These are phyloP conservation scores for Poeciliopsis turneri DNA, from an alignment of 2,797 vertebrate genomes.

Conservation along the genomic window DNA sequence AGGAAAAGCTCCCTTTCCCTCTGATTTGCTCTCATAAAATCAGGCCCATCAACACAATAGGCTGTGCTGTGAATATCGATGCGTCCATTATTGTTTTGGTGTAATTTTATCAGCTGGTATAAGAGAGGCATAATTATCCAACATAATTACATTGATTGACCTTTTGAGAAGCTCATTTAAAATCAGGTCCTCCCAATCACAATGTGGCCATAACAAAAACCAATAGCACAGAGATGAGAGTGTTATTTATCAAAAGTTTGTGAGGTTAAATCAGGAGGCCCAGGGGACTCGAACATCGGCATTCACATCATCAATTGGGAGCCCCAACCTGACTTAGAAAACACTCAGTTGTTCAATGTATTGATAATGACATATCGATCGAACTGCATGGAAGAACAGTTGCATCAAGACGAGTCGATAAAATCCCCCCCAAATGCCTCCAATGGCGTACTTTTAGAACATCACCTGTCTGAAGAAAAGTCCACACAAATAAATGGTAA, in stretches of 20 bases:
- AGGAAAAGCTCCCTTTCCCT: constrained; percentile 25
- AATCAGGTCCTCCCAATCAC: background rate
- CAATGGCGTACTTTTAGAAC: constrained; percentile 23
- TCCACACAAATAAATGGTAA: background rate
- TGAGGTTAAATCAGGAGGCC: background rate
- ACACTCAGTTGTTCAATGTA: constrained; percentile 31
- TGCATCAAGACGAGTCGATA: constrained; percentile 40
- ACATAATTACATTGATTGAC: constrained; percentile 13
- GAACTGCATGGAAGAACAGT: constrained; percentile 19
- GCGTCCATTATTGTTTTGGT: background rate
- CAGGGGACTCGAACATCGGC: constrained; percentile 9
- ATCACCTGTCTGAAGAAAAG: constrained; percentile 21
- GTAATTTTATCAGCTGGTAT: constrained; percentile 6
- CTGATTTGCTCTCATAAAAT: constrained; percentile 45
- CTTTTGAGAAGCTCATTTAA: constrained; percentile 6
- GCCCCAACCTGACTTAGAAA: constrained; percentile 14
- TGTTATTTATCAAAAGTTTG: background rate
- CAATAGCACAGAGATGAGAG: constrained; percentile 3
- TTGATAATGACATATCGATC: constrained; percentile 30
- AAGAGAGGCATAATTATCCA: background rate
- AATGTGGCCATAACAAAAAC: constrained; percentile 7
- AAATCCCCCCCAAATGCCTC: constrained; percentile 15
- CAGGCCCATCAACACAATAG: constrained; percentile 34
- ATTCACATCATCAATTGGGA: background rate
- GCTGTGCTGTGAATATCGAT: constrained; percentile 3